Evolutionary conservation across 2,113 vertebrate genomes (phyloP).

Genomic region (Erythrocercus mccallii): DNA sequence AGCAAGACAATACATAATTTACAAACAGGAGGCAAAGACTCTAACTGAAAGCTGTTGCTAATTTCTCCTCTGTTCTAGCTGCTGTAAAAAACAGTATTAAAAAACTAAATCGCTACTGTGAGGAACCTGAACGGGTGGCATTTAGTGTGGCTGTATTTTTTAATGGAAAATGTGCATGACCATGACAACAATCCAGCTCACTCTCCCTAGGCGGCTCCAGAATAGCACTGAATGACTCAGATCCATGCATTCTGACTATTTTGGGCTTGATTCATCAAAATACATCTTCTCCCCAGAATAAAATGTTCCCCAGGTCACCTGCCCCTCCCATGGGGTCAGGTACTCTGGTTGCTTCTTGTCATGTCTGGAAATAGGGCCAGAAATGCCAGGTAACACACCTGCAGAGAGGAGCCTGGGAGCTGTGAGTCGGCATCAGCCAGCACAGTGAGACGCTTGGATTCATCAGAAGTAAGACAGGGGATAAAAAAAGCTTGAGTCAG

Average conservation of each 20-base stretch:
- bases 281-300: neutral
- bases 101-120: neutral
- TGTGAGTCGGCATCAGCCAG: neutral
- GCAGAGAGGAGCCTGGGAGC: neutral
- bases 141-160: neutral
- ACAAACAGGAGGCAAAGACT: neutral
- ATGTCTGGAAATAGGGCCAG: neutral
- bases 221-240: conserved; percentile 7
- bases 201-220: neutral
- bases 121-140: neutral
- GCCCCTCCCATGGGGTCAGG: neutral
- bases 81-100: neutral
- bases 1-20: neutral
- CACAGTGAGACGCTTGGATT: neutral
- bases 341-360: neutral
- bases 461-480: neutral
- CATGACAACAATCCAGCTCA: neutral
- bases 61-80: neutral
- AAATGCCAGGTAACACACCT: neutral
- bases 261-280: neutral
- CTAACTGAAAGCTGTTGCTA: neutral
- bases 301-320: neutral
- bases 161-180: neutral
- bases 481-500: conserved; percentile 15
- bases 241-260: neutral